Base-by-base conservation (phyloP, 2,888 invertebrate species). In the Drosophila dives region DNA sequence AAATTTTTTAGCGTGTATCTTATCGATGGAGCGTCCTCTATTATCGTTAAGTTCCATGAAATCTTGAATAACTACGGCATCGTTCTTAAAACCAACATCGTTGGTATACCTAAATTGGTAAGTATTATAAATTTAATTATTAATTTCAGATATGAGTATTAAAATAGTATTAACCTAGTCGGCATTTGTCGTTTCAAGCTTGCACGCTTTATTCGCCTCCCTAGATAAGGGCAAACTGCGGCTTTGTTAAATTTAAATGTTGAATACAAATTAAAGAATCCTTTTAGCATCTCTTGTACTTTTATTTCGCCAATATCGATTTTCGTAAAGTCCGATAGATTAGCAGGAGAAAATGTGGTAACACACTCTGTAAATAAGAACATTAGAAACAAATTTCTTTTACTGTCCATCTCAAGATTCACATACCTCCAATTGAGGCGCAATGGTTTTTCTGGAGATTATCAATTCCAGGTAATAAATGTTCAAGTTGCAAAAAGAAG, bases 401-500 rank as follows among this genome's bases (percentile, higher is more conserved):
- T 36, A 11, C 11, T 17, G 17, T 7, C 17, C 17, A 11, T 11
- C 15, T 17, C 23, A 36, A 36, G 6, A 11, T 29, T 10, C 23
- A 61, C 77, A 40, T 62, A 77, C 73, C 51, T 20, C 51, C 55
- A n/a, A 23, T 6, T 10, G 62, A 34, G 3, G 62, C 26, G 0
- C 5, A 1, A 0, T 40, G 15, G 2, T 10, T 20, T n/a, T 2
- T 0, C 38, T 66, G 71, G 12, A 77, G 36, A 11, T 26, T 1
- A 7, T 15, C 1, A 11, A 78, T 56, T 20, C 45, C 20, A n/a
- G 78, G 77, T 3, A 77, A 40, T n/a, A 15, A 3, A 0, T 34
- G 10, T 1, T 17, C 11, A 15, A 53, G 6, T 71, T 77, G 77
- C 29, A 77, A 53, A 12, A 63, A 42, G 48, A 62, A 78, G 20